Percentiles rank a stretch among this genome's conserved stretches.
Conservation (phyloP, 2,888 invertebrate species). For the Toxonevra muliebris region DNA sequence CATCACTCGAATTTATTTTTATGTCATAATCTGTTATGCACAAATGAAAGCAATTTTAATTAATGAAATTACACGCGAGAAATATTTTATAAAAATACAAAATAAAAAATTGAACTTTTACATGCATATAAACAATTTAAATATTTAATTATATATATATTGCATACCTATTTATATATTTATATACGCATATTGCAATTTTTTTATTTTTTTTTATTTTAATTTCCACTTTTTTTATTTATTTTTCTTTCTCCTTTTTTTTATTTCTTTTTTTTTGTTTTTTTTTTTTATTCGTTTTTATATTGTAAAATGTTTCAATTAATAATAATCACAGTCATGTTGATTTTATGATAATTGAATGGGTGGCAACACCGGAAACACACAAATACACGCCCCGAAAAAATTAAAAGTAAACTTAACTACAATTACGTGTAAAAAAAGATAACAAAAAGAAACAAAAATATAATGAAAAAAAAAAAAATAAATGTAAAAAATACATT, state of each 20-base stretch:
- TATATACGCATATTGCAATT: constrained; percentile 11
- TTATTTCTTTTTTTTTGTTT: neutral
- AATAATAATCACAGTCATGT: constrained; percentile 38
- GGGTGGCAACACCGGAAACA: constrained; percentile 31
- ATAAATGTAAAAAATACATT: constrained; percentile 13
- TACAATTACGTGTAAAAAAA: neutral
- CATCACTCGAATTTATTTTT: constrained; percentile 38
- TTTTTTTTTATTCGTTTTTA: constrained; percentile 1
- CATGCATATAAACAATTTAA: constrained; percentile 6
- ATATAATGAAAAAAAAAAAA: constrained; percentile 10
- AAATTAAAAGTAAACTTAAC: constrained; percentile 13
- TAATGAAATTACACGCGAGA: constrained; percentile 50
- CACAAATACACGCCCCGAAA: neutral
- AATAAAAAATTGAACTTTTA: neutral
- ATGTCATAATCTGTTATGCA: constrained; percentile 56
- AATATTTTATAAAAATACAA: constrained; percentile 6
- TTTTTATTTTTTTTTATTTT: neutral
- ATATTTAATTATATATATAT: too few species aligned
- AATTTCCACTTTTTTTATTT: constrained; percentile 8
- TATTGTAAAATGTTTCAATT: constrained; percentile 26
- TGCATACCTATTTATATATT: neutral
- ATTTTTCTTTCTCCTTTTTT: neutral
- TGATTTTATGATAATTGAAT: constrained; percentile 39
- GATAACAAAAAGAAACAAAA: constrained; percentile 1
- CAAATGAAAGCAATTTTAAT: constrained; percentile 55